Percentiles rank a stretch among this genome's conserved stretches.
phyloP scores from a whole-genome alignment of 2,888 invertebrate genomes.

The Drosophila paracracens region DNA sequence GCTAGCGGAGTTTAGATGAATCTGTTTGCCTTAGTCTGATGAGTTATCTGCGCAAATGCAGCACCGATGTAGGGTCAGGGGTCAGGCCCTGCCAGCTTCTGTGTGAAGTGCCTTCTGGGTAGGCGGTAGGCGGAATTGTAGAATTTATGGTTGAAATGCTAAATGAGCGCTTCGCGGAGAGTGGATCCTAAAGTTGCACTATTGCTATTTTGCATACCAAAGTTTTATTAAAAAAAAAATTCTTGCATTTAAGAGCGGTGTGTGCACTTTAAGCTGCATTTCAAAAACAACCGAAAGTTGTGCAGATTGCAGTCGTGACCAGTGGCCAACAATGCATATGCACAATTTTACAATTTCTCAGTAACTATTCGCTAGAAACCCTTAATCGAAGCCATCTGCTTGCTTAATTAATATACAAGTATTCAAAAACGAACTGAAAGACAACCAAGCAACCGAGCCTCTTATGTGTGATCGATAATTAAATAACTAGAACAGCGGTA shows the following conservation, averaged over 20 bases:
- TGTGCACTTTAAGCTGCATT: conserved; percentile 21
- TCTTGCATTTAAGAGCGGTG: conserved; percentile 20
- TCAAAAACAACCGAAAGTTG: conserved; percentile 19
- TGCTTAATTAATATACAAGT: neutral
- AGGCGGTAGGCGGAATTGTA: conserved; percentile 53
- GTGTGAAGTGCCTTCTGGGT: conserved; percentile 17
- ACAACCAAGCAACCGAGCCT: no score
- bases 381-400: neutral
- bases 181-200: conserved; percentile 39
- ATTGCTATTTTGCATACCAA: conserved; percentile 26
- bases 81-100: neutral
- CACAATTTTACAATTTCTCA: conserved; percentile 5
- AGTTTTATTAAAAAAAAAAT: conserved; percentile 25
- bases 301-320: neutral
- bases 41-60: conserved; percentile 75
- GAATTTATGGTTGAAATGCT: conserved; percentile 74
- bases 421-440: no score
- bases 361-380: neutral
- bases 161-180: conserved; percentile 62
- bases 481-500: neutral
- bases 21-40: conserved; percentile 79
- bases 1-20: conserved; percentile 78
- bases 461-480: neutral
- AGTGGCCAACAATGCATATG: conserved; percentile 27
- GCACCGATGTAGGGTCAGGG: conserved; percentile 20